Conservation (phyloP, 2,113 vertebrate species). For the Galemys pyrenaicus region DNA sequence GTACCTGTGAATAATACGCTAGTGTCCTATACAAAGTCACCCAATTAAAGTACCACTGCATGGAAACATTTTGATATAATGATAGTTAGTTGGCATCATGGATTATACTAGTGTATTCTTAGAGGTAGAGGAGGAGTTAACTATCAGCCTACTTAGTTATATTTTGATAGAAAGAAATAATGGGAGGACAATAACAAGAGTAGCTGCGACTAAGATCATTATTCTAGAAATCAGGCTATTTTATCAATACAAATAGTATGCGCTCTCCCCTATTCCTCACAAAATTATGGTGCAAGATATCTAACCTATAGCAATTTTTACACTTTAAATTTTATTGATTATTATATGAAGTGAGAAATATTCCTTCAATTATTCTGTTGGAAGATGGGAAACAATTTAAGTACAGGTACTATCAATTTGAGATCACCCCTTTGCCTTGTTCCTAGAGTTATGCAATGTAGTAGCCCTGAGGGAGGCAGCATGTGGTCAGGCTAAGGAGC, state of each 20-base stretch:
- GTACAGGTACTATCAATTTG: background rate
- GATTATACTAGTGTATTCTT: background rate
- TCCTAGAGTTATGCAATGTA: background rate
- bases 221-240: constrained; percentile 3
- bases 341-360: background rate
- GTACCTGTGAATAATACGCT: constrained; percentile 27
- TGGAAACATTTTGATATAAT: background rate
- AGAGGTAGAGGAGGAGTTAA: background rate
- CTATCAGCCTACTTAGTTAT: background rate
- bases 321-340: background rate
- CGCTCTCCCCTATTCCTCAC: background rate
- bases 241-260: background rate
- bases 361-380: background rate
- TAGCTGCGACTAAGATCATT: background rate
- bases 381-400: background rate
- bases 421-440: background rate
- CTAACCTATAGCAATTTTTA: background rate
- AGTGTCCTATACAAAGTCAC: background rate
- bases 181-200: background rate
- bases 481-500: background rate
- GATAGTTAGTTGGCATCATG: fast-evolving
- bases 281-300: background rate
- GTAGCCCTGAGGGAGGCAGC: background rate
- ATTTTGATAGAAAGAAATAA: background rate
- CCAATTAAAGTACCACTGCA: background rate